These are phyloP conservation scores for Pseudomugil gertrudae DNA, from an alignment of 2,797 vertebrate genomes.

Conservation along the genomic window DNA sequence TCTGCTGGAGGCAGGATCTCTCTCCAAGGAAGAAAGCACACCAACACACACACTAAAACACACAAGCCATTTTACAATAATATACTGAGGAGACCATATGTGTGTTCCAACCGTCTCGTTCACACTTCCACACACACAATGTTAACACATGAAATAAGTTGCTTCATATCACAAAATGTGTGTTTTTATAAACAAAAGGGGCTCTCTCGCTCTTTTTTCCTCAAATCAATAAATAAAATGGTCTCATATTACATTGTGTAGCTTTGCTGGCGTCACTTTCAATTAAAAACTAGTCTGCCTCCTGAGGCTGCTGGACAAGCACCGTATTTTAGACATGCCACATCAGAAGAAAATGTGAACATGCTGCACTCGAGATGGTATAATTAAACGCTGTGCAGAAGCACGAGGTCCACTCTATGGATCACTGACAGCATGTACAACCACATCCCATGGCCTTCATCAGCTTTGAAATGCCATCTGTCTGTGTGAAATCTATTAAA, in stretches of 20 bases:
- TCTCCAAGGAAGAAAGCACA: conserved; percentile 45
- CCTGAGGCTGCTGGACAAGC: neutral
- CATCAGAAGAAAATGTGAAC: conserved; percentile 1
- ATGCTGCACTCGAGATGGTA: conserved; percentile 4
- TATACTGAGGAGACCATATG: conserved; percentile 25
- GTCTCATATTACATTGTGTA: conserved; percentile 14
- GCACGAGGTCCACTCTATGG: neutral
- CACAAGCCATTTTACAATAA: conserved; percentile 7
- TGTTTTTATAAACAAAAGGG: conserved; percentile 4
- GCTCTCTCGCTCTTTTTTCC: too few relatives aligned
- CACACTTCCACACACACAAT: conserved; percentile 18
- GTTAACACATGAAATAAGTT: conserved; percentile 15
- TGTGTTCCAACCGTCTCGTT: conserved; percentile 21
- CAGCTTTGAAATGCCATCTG: conserved; percentile 20
- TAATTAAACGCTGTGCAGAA: conserved; percentile 13
- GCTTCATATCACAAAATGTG: neutral
- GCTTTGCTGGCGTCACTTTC: neutral
- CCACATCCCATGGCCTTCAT: conserved; percentile 6
- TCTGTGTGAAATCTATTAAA: conserved; percentile 1
- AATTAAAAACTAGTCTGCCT: conserved; percentile 7
- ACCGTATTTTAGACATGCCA: conserved; percentile 8
- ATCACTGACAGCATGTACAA: conserved; percentile 11
- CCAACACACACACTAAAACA: conserved; percentile 12
- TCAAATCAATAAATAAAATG: neutral
- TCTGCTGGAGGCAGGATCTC: conserved; percentile 54